A percentile compares a stretch with the other conserved stretches of the same genome.
Conservation (phyloP, 2,797 vertebrate species). For the Rhabdophis nuchalis region DNA sequence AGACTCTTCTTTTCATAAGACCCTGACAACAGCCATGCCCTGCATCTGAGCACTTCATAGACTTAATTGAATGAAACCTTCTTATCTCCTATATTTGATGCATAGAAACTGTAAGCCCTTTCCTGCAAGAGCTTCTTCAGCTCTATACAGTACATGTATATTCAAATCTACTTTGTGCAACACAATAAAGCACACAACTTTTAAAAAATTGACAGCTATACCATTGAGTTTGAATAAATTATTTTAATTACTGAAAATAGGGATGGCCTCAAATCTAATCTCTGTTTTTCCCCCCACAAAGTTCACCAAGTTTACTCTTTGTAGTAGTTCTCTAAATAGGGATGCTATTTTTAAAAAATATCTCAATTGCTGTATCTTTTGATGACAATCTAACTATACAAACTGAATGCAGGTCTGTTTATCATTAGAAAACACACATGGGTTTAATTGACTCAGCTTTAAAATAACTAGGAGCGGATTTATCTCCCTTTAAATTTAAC, state of each 20-base stretch:
- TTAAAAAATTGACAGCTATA: neutral
- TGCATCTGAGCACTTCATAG: neutral
- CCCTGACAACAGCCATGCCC: neutral
- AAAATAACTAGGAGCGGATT: neutral
- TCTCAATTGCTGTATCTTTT: neutral
- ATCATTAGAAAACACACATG: neutral
- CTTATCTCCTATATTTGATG: neutral
- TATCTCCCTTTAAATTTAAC: neutral
- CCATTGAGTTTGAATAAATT: slow-evolving; percentile 13
- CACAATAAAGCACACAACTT: neutral
- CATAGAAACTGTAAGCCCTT: neutral
- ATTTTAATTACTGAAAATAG: neutral
- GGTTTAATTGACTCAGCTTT: neutral
- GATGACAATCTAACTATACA: neutral
- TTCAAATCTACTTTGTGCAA: neutral
- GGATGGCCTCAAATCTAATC: neutral
- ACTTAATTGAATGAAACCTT: neutral
- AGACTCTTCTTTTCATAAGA: neutral
- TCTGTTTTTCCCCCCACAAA: neutral
- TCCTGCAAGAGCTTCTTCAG: neutral
- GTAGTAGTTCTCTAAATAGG: neutral
- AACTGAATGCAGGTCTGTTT: neutral
- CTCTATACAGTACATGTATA: neutral
- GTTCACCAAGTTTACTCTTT: neutral
- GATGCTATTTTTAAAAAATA: neutral